Evolutionary conservation across 2,888 invertebrate species (phyloP).

Genomic region (Amblyjoppa fuscipennis): DNA sequence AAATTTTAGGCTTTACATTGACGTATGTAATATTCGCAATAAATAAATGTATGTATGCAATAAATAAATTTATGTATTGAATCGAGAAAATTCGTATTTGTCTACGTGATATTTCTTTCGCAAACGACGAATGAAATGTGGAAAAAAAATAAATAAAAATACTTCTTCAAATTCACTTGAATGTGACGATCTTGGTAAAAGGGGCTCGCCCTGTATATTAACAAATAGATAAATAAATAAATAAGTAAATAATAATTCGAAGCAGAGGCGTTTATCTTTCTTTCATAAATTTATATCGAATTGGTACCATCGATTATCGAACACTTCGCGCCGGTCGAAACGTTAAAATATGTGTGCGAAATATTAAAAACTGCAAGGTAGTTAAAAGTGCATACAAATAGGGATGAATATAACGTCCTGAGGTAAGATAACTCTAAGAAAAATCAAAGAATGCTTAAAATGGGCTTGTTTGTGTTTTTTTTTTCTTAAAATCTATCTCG

Average conservation of each 20-base stretch:
- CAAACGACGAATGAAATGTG: no score
- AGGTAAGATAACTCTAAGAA: constrained; percentile 75
- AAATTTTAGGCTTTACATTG: constrained; percentile 16
- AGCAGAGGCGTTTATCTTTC: no score
- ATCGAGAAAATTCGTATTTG: background rate
- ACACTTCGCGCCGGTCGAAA: background rate
- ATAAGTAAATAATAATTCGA: background rate
- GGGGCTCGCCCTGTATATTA: no score
- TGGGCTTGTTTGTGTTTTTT: background rate
- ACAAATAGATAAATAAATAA: no score
- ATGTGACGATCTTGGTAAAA: no score
- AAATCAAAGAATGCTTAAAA: no score
- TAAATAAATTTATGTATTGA: background rate
- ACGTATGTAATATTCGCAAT: background rate
- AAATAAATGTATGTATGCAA: background rate
- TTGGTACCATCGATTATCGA: background rate
- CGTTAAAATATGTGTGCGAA: background rate
- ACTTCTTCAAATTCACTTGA: no score
- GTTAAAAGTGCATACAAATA: constrained; percentile 50
- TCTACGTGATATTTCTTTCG: no score
- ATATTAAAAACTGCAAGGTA: constrained; percentile 34
- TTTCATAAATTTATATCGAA: background rate
- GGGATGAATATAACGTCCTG: constrained; percentile 85
- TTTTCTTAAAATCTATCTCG: background rate
- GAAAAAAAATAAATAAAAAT: no score